These are phyloP conservation scores for Eudemis profundana DNA, from an alignment of 2,888 invertebrate genomes.

Conservation along the genomic window DNA sequence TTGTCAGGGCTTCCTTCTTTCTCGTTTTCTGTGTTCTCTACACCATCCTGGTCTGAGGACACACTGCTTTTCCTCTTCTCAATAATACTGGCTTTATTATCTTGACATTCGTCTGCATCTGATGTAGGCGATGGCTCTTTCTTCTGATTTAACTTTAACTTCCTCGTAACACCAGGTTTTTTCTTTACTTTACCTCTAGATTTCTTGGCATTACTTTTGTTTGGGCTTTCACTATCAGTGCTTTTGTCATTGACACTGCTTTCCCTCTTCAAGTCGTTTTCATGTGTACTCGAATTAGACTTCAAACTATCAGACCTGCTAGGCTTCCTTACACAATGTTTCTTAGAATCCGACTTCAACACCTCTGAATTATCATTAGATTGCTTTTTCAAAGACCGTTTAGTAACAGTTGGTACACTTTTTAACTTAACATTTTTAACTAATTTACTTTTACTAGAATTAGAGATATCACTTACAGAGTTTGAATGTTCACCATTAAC, in stretches of 20 bases:
- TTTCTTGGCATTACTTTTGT: constrained; percentile 70
- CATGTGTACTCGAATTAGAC: constrained; percentile 63
- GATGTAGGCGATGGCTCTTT: constrained; percentile 65
- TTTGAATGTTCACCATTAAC: constrained; percentile 71
- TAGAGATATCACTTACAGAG: constrained; percentile 56
- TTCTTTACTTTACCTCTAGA: constrained; percentile 72
- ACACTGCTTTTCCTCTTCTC: constrained; percentile 79
- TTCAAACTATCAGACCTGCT: constrained; percentile 63
- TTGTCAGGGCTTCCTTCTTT: constrained; percentile 68
- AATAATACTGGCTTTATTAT: constrained; percentile 76
- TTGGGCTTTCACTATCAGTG: constrained; percentile 65
- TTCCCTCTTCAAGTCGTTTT: constrained; percentile 64
- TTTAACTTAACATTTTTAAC: constrained; percentile 60
- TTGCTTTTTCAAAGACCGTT: constrained; percentile 75
- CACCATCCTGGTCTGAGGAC: constrained; percentile 74
- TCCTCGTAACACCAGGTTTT: constrained; percentile 62
- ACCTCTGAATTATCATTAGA: constrained; percentile 69
- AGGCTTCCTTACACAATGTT: constrained; percentile 73
- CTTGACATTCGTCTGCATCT: constrained; percentile 70
- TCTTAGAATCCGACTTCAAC: constrained; percentile 72
- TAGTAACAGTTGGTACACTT: constrained; percentile 61
- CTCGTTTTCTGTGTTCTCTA: constrained; percentile 61
- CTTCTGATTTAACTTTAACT: constrained; percentile 62
- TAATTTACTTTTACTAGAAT: constrained; percentile 65
- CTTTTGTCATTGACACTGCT: constrained; percentile 67